phyloP scores from a whole-genome alignment of 1,140 invertebrate genomes.

The Drosophila sulfurigaster region DNA sequence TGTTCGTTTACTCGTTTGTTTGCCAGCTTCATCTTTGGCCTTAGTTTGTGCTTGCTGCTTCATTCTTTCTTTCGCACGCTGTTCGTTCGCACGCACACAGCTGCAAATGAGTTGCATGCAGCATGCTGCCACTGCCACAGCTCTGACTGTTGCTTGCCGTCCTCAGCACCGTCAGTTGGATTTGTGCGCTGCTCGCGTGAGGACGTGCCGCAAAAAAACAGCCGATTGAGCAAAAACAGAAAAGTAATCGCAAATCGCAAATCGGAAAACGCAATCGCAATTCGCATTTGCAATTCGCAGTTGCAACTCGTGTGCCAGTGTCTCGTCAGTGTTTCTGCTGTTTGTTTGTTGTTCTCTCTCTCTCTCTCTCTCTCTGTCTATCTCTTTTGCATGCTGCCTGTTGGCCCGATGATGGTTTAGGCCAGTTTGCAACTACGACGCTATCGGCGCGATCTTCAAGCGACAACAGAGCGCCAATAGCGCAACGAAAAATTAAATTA shows the following conservation, averaged over 20 bases:
- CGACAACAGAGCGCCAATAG: constrained; percentile 35
- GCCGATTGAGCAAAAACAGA: neutral
- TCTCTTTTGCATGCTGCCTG: neutral
- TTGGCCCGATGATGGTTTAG: constrained; percentile 20
- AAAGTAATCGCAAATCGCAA: constrained; percentile 27
- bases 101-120: constrained; percentile 44
- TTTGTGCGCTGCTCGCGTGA: constrained; percentile 73
- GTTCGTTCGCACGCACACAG: constrained; percentile 44
- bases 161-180: constrained; percentile 52
- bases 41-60: constrained; percentile 52
- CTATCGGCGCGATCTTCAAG: constrained; percentile 41
- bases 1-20: constrained; percentile 43
- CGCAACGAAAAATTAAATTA: neutral
- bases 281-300: neutral
- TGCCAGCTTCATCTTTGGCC: constrained; percentile 45
- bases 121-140: constrained; percentile 38
- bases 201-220: constrained; percentile 54
- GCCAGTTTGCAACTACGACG: constrained; percentile 12
- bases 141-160: constrained; percentile 28
- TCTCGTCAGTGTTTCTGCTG: neutral
- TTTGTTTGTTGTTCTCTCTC: too few species aligned
- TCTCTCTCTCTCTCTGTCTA: too few species aligned
- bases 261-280: constrained; percentile 5
- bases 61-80: constrained; percentile 61
- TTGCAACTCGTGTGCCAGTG: constrained; percentile 1